phyloP scores from a whole-genome alignment of 2,113 vertebrate species.

The Carassius carassius region DNA sequence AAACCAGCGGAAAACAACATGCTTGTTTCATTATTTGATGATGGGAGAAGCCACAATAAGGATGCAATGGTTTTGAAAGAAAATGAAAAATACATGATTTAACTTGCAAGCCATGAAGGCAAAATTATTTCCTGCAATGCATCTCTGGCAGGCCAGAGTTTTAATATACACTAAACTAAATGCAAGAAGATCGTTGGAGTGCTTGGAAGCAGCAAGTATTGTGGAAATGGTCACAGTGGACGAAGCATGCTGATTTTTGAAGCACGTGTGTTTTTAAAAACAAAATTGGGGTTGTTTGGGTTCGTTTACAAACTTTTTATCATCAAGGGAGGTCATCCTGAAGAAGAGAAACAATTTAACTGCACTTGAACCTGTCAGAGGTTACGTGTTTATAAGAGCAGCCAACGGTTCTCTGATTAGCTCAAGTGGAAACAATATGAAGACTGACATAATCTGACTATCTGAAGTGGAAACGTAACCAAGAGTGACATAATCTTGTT shows the following conservation, averaged over 20 bases:
- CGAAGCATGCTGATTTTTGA: neutral
- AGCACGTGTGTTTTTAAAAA: neutral
- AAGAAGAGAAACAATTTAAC: constrained; percentile 23
- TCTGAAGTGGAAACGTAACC: constrained; percentile 27
- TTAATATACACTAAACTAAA: constrained; percentile 1
- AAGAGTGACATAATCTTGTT: constrained; percentile 38
- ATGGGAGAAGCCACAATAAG: constrained; percentile 38
- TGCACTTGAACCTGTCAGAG: constrained; percentile 42
- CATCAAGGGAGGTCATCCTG: neutral
- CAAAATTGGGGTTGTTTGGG: neutral
- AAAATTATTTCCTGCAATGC: neutral
- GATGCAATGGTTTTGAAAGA: constrained; percentile 25
- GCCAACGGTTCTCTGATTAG: constrained; percentile 34
- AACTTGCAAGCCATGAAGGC: constrained; percentile 3
- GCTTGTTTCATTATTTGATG: constrained; percentile 49
- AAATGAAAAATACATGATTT: constrained; percentile 29
- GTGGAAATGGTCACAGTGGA: constrained; percentile 12
- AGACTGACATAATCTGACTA: too few species aligned
- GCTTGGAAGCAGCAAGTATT: constrained; percentile 17
- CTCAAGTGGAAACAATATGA: neutral
- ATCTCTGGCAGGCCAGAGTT: constrained; percentile 2
- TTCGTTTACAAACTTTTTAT: neutral
- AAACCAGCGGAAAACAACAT: constrained; percentile 49
- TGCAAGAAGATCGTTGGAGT: constrained; percentile 1
- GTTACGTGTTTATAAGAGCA: constrained; percentile 7